Evolutionary conservation across 1,140 invertebrate species (phyloP), one percentile per base, ranked within the genome.

Genomic region (Aphelenchoides besseyi): DNA sequence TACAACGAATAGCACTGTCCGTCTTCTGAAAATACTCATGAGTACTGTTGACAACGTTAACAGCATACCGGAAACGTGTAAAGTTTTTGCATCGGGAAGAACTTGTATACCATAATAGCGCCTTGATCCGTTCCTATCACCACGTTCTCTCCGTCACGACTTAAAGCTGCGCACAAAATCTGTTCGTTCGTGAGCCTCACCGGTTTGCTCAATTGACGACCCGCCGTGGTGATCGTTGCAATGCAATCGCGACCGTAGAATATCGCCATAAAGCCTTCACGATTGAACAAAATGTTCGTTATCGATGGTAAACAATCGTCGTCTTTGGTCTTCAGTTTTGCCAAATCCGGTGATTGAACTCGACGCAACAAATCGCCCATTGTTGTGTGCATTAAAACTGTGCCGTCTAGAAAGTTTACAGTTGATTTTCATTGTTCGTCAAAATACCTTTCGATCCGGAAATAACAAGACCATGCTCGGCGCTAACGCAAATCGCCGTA

Each of bases 21-120:
- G 78, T 72, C 48, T 80, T 79, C 76, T 41, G 81, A 74, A 88
- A 88, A 1, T 54, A 0, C 59, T 41, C 16, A 8, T 18, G 16
- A 23, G 5, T 8, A 41, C 9, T 32, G 1, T 5, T 2, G 26
- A 16, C 26, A 67, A 37, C n/a, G 9, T 33, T 2, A 28, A 35
- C 62, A n/a, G n/a, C n/a, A 66, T 59, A 82, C 81, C 74, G 95
- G 95, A 87, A 95, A 98, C 70, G 95, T 93, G 86, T 99, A 98
- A 0, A 98, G 89, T 67, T 96, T 89, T 73, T 93, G 92, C 68
- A 98, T 89, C 81, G 96, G 96, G 87, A 97, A 96, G 57, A 95
- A 94, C 85, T 96, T 89, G 92, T 94, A 97, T 54, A 98, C 94
- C 87, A 97, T 93, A 71, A 98, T 95, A 69, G 97, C 92, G 71